Evolutionary conservation across 2,888 invertebrate species (phyloP), one percentile per base, ranked within the genome.

Genomic region (Autographa gamma): DNA sequence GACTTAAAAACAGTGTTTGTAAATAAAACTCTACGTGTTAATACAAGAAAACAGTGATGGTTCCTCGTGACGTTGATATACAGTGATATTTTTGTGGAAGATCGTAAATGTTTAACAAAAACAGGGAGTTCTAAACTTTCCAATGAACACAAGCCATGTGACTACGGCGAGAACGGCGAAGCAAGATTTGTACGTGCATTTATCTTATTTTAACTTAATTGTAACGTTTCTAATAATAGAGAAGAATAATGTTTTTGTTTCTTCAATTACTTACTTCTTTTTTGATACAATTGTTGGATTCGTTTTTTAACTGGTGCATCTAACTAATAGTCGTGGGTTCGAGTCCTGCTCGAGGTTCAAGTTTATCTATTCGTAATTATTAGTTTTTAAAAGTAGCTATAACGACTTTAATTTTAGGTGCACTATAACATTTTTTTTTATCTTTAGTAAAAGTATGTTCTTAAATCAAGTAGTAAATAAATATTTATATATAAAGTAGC

Each of bases 141-240:
- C 88, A 91, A 88, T 86, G 90, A 89, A 89, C 86, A 86, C 90
- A 84, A 93, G 93, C 94, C 94, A 95, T 95, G 95, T 95, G 95
- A 95, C 91, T 91, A 85, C 86, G 88, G 87, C 86, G 88, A 88
- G 89, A 88, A 87, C 87, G 84, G 83, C 84, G 84, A 87, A 91
- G 87, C 90, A 92, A 92, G 90, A 91, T 88, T 91, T 91, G 94
- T 95, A 93, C 86, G 94, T 93, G 85, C 81, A 88, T 89, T 89
- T 89, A 84, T 89, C 86, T 92, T 89, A 89, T 88, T 91, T 91
- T 88, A 86, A 89, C 86, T 89, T 89, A 89, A 90, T 91, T 89
- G 86, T 90, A 88, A 87, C 84, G 83, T 79, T 88, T 85, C 87
- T 89, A 90, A 86, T 87, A 88, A 85, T 92, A 91, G 88, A 80